Conservation (phyloP, 92 coral and sea anemone species). For the Scolanthus callimorphus region DNA sequence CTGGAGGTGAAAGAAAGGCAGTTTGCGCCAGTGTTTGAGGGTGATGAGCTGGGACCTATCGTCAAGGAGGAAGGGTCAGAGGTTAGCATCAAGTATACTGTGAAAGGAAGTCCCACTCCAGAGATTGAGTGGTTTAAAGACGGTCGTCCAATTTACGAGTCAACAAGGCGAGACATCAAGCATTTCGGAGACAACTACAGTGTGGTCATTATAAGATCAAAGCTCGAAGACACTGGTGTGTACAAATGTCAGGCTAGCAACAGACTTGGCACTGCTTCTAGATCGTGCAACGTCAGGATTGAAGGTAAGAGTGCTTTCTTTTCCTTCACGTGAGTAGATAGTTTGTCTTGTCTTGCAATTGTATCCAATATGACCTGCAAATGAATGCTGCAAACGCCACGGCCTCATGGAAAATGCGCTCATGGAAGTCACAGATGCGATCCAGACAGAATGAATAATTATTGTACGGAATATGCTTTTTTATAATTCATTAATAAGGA, state of each 20-base stretch:
- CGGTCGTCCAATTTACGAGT: conserved; percentile 62
- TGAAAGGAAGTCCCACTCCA: conserved; percentile 87
- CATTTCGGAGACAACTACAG: conserved; percentile 72
- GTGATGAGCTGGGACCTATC: conserved; percentile 44
- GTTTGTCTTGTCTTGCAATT: no score
- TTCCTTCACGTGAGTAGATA: no score
- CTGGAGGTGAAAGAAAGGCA: conserved; percentile 73
- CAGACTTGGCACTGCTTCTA: conserved; percentile 67
- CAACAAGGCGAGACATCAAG: conserved; percentile 72
- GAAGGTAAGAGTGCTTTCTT: conserved; percentile 49
- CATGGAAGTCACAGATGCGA: no score
- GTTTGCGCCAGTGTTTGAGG: conserved; percentile 71
- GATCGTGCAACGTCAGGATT: conserved; percentile 77
- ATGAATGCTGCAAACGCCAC: no score
- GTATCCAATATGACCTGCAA: no score
- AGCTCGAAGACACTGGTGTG: conserved; percentile 77
- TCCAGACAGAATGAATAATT: no score
- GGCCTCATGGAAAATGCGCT: no score
- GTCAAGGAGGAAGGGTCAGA: conserved; percentile 80
- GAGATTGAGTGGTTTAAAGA: conserved; percentile 93
- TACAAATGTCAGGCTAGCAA: conserved; percentile 89
- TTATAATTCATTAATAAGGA: no score
- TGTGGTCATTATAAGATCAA: conserved; percentile 63
- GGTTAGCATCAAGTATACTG: conserved; percentile 50
- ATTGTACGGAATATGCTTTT: no score